phyloP scores from a whole-genome alignment of 2,797 vertebrate genomes.

The Parambassis ranga region DNA sequence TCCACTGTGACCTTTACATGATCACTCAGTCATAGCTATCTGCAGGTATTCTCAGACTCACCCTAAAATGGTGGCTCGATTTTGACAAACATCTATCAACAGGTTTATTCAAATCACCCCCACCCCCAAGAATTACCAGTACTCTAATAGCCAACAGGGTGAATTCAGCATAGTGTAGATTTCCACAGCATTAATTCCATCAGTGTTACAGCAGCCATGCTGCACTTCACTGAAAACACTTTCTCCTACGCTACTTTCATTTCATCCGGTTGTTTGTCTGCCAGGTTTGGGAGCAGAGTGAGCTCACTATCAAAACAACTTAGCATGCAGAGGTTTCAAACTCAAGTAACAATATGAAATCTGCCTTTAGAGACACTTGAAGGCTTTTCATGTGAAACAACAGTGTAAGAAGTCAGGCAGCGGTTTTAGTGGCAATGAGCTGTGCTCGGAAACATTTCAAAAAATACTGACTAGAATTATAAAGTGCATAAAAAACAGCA shows the following conservation, averaged over 20 bases:
- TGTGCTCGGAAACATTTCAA: background rate
- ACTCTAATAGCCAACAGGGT: background rate
- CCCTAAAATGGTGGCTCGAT: background rate
- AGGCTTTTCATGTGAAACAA: background rate
- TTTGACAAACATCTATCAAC: background rate
- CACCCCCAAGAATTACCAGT: background rate
- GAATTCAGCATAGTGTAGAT: background rate
- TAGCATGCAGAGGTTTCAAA: background rate
- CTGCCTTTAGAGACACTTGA: background rate
- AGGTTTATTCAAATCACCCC: slow-evolving; percentile 2
- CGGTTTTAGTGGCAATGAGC: background rate
- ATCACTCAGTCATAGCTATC: slow-evolving; percentile 26
- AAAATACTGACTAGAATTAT: background rate
- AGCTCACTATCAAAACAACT: background rate
- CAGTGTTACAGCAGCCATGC: background rate
- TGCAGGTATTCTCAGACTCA: slow-evolving; percentile 2
- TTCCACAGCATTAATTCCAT: background rate
- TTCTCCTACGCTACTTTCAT: background rate
- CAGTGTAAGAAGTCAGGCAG: background rate
- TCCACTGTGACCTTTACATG: slow-evolving; percentile 9
- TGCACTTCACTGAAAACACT: background rate
- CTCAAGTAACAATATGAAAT: background rate
- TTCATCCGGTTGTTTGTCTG: background rate
- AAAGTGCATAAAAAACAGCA: background rate
- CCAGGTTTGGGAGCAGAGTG: background rate